Base-by-base conservation (phyloP, 2,113 vertebrate species). In the Butorides virescens region DNA sequence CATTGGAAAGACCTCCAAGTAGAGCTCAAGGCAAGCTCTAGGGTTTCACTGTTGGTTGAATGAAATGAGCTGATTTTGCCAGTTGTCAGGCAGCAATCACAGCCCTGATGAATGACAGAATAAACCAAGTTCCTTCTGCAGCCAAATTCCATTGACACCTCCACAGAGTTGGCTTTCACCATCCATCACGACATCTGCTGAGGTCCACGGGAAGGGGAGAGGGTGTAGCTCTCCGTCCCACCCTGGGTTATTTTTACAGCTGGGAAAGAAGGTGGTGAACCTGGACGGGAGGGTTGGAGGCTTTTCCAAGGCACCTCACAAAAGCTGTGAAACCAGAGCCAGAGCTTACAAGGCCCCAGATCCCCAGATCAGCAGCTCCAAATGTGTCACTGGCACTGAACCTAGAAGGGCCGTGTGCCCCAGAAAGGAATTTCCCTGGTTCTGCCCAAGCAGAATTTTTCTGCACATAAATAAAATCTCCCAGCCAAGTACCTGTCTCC, bases 221-320 rank as follows among this genome's bases (percentile, higher is more conserved):
- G 93, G 68, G 53, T 86, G 76, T 68, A 90, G 50, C 26, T 73
- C 84, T 91, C 53, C 4, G 3, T 96, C 88, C 39, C 78, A 95
- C 88, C 68, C 84, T 90, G 63, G 58, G 93, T 95, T 97, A 96
- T 97, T 97, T 97, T 97, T 90, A 96, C 96, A 96, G 96, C 96
- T 95, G 72, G 56, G 59, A 90, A 79, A 74, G 74, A 65, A 94
- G 90, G 86, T 71, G 58, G 86, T 80, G 85, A 86, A 85, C 65
- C 62, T n/a, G 86, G 85, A 71, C 0, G 0, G 90, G 86, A 96
- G n/a, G 47, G 50, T 58, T 89, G 52, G 34, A 95, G 88, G 62
- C 61, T 89, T 94, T 94, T 95, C 86, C 92, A 95, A 83, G 46
- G 42, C 81, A 90, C 59, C 67, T 85, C 92, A 91, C 90, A 94